Conservation (phyloP, 2,888 invertebrate genomes). For the Siphlonurus alternatus region DNA sequence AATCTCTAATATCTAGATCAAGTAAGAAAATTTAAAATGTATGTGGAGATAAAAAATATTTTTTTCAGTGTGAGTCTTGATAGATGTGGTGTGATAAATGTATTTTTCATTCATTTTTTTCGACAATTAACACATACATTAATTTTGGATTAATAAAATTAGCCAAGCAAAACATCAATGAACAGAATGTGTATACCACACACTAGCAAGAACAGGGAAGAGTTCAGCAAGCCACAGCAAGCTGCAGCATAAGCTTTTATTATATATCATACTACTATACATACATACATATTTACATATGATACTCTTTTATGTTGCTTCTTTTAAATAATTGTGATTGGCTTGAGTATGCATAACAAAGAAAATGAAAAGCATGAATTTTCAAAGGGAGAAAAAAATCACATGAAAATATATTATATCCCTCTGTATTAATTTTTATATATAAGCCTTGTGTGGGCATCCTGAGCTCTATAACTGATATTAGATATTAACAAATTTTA, state of each 20-base stretch:
- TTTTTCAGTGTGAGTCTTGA: no score
- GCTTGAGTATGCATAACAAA: neutral
- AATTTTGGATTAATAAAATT: no score
- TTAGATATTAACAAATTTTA: no score
- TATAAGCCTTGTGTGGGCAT: no score
- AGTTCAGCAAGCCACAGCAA: neutral
- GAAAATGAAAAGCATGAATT: neutral
- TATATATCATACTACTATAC: neutral
- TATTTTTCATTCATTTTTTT: no score
- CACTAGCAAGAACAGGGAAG: neutral
- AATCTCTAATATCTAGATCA: no score
- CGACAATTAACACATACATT: no score
- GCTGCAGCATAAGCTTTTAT: neutral
- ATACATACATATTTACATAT: no score
- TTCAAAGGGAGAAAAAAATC: neutral
- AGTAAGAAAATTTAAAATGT: no score
- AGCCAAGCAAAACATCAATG: slow-evolving; percentile 12
- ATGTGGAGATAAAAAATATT: no score
- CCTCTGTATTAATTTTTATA: neutral
- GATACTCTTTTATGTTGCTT: neutral
- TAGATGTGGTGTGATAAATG: no score
- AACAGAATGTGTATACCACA: slow-evolving; percentile 7
- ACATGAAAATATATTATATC: neutral
- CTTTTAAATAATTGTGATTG: slow-evolving; percentile 2
- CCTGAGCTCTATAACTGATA: no score